Base-by-base conservation (phyloP, 1,140 invertebrate species). In the Geopemphigus sp. region DNA sequence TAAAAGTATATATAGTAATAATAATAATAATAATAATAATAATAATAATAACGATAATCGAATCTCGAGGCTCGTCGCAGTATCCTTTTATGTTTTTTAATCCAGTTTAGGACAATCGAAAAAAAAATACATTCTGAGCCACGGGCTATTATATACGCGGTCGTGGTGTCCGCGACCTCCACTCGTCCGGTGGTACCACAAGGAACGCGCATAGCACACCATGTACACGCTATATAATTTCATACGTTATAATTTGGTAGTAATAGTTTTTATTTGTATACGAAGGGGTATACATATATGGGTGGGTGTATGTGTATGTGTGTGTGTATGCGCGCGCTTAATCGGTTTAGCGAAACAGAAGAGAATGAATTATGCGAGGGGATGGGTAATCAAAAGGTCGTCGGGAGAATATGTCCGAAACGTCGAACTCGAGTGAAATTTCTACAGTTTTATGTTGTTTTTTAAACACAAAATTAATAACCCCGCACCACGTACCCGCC, bases 91-190 rank as follows among this genome's bases (percentile, higher is more conserved):
- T 61, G n/a, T 61, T 76, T 76, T 74, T 76, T 76, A 76, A 76
- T 76, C 73, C 57, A 76, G 73, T 59, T 76, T 76, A 47, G 57
- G 32, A 78, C 74, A 78, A 63, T 63, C 63, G 61, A 78, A 78
- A 17, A 39, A 8, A 39, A 39, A 39, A 39, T 8, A 39, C 32
- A 39, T 39, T 39, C 57, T 47, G 74, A 39, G 74, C 57, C 74
- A 63, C 45, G 74, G 57, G 45, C 74, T 50, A n/a, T n/a, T n/a
- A 61, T 76, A n/a, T 26, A 26, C n/a, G 64, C 2, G 29, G 26
- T 39, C n/a, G 4, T 26, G 8, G 22, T 22, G 24, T n/a, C 24
- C 24, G 61, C 29, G 17, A 17, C 19, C 61, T 53, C 17, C 53
- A 26, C 47, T 19, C 19, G 17, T 14, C 6, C 24, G 12, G 66